Evolutionary conservation across 2,888 invertebrate genomes (phyloP).

Genomic region (Lasioglossum calceatum): DNA sequence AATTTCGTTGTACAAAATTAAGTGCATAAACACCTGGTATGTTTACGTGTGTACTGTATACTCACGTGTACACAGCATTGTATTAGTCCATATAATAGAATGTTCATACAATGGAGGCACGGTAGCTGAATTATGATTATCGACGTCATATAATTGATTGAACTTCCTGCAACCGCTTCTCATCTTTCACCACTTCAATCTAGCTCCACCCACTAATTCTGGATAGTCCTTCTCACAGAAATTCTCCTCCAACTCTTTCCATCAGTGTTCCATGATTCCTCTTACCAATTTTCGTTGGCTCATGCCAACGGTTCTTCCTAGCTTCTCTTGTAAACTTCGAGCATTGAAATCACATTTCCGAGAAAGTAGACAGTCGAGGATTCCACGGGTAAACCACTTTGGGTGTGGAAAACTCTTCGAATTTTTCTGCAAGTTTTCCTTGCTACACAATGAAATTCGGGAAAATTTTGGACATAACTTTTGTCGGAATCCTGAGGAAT

Average conservation of each 20-base stretch:
- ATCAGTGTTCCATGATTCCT: not conserved
- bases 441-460: not conserved
- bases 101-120: not conserved
- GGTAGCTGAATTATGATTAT: slow-evolving; percentile 1
- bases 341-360: not conserved
- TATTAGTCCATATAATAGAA: not conserved
- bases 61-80: not conserved
- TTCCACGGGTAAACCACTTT: not conserved
- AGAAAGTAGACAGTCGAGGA: not conserved
- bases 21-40: not conserved
- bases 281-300: not conserved
- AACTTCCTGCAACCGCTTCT: not conserved
- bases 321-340: not conserved
- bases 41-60: not conserved
- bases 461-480: not conserved
- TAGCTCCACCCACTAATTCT: not conserved
- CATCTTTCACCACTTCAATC: not conserved
- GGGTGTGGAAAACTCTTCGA: not conserved
- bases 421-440: not conserved
- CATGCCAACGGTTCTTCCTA: not conserved
- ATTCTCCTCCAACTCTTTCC: not conserved
- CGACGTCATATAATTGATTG: not conserved
- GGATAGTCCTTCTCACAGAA: not conserved
- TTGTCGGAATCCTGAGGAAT: not conserved
- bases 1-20: no score